Evolutionary conservation across 2,888 invertebrate species (phyloP).

Genomic region (Panopea generosa): DNA sequence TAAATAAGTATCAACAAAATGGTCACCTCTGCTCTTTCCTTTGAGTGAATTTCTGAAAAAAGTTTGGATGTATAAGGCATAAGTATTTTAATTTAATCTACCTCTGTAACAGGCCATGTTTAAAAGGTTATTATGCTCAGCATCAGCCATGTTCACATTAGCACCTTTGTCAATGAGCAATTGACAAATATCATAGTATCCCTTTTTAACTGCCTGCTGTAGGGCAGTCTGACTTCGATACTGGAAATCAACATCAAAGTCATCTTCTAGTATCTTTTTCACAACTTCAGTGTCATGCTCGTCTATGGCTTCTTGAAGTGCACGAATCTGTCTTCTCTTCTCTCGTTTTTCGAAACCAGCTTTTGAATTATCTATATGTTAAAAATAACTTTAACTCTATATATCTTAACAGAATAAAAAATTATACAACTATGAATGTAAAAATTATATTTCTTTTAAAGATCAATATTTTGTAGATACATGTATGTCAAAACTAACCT

Average conservation of each 20-base stretch:
- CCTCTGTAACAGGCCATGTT: slow-evolving; percentile 80
- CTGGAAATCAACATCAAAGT: slow-evolving; percentile 83
- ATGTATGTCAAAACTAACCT: no score
- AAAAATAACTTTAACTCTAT: background rate
- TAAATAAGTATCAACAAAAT: no score
- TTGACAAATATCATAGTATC: slow-evolving; percentile 75
- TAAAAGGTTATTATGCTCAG: slow-evolving; percentile 78
- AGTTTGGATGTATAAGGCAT: no score
- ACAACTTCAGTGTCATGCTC: slow-evolving; percentile 70
- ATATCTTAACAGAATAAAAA: background rate
- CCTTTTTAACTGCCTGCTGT: slow-evolving; percentile 79
- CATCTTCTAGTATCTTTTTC: slow-evolving; percentile 69
- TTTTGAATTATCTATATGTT: slow-evolving; percentile 61
- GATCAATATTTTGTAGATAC: no score
- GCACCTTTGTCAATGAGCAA: slow-evolving; percentile 79
- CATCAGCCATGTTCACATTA: slow-evolving; percentile 79
- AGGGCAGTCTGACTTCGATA: slow-evolving; percentile 80
- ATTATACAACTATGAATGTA: no score
- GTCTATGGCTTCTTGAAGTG: slow-evolving; percentile 78
- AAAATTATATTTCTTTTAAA: no score
- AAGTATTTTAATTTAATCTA: no score
- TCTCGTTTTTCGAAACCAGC: slow-evolving; percentile 78
- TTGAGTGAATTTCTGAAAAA: no score
- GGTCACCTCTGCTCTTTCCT: no score
- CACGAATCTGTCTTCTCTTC: slow-evolving; percentile 78